Conservation (phyloP, 2,888 invertebrate species). For the Lithodes maja region DNA sequence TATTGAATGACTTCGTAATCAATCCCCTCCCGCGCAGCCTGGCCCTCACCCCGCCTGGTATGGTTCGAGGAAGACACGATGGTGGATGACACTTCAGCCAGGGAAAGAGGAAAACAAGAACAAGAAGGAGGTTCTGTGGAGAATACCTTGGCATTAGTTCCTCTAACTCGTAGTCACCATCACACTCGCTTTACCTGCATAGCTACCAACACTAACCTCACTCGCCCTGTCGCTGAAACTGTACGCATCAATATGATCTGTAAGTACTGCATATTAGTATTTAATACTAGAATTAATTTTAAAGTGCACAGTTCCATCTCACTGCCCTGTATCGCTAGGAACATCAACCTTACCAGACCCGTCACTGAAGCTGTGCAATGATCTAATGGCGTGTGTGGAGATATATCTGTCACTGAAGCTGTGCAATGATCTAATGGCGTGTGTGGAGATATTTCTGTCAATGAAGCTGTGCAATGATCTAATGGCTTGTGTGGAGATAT, state of each 20-base stretch:
- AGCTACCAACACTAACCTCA: conserved; percentile 51
- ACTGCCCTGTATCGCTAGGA: too few species aligned
- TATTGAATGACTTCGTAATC: too few species aligned
- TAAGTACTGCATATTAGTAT: conserved; percentile 12
- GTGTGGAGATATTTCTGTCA: too few species aligned
- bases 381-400: too few species aligned
- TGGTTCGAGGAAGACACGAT: neutral
- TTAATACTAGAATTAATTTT: too few species aligned
- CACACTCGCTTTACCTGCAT: conserved; percentile 33
- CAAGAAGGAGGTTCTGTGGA: conserved; percentile 35
- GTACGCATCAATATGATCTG: conserved; percentile 37
- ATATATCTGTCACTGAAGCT: too few species aligned
- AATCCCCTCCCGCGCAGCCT: conserved; percentile 5
- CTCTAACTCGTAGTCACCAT: conserved; percentile 31
- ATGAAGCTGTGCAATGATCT: too few species aligned
- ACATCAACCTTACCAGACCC: too few species aligned
- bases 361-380: too few species aligned
- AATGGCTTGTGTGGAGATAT: too few species aligned
- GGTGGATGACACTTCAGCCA: conserved; percentile 30
- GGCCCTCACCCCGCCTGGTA: conserved; percentile 51
- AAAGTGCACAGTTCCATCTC: too few species aligned
- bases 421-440: too few species aligned
- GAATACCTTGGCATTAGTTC: conserved; percentile 27
- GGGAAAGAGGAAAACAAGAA: neutral
- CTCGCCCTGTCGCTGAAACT: conserved; percentile 30